Evolutionary conservation across 2,888 invertebrate genomes (phyloP).

Genomic region (Lasioglossum villosulum): DNA sequence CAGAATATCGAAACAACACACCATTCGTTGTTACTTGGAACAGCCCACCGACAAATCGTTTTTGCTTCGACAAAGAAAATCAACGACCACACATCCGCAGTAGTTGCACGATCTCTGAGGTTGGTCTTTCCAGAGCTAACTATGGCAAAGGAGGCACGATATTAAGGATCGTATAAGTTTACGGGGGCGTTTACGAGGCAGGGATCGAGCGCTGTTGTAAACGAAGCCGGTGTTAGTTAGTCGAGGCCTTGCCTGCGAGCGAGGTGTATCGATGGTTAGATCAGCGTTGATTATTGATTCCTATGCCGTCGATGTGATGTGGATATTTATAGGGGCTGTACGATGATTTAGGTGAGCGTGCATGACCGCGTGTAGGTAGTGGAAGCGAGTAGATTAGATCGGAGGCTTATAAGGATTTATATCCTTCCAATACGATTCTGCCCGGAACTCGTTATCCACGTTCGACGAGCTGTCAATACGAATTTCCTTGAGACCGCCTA

Average conservation of each 20-base stretch:
- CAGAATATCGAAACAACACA: neutral
- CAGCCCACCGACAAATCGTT: neutral
- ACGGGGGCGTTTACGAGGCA: conserved; percentile 3
- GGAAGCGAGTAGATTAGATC: neutral
- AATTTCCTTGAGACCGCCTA: neutral
- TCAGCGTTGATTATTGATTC: conserved; percentile 13
- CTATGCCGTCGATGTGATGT: neutral
- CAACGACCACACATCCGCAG: neutral
- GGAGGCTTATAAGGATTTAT: neutral
- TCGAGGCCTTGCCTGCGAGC: neutral
- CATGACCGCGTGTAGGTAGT: neutral
- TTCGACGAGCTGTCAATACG: neutral
- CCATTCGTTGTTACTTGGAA: neutral
- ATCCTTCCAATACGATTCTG: neutral
- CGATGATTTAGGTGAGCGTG: neutral
- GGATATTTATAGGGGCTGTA: conserved; percentile 3
- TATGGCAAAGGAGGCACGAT: neutral
- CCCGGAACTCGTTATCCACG: neutral
- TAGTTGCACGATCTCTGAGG: neutral
- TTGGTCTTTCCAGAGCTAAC: neutral
- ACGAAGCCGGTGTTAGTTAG: neutral
- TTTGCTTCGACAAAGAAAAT: neutral
- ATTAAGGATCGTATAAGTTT: neutral
- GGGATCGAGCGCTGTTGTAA: neutral
- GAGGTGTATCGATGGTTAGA: conserved; percentile 47